Conservation (phyloP, 2,113 vertebrate genomes). For the Lucifuga dentata region DNA sequence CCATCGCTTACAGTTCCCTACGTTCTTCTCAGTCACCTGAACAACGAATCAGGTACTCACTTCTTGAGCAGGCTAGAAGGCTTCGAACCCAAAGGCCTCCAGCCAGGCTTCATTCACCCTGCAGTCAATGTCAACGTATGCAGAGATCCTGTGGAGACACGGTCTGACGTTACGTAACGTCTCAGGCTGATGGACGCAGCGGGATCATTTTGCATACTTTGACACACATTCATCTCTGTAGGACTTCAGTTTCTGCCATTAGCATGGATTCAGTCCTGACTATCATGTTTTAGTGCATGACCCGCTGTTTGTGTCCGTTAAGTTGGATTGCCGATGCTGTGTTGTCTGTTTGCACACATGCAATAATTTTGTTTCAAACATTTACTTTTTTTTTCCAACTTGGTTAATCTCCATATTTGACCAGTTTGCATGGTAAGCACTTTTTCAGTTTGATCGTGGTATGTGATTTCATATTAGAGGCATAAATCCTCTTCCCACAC, state of each 20-base stretch:
- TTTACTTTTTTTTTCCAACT: slow-evolving; percentile 26
- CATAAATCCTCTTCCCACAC: slow-evolving; percentile 12
- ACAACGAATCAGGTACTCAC: slow-evolving; percentile 96
- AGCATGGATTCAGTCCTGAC: slow-evolving; percentile 56
- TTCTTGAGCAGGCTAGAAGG: slow-evolving; percentile 45
- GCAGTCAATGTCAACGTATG: slow-evolving; percentile 74
- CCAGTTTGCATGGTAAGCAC: slow-evolving; percentile 67
- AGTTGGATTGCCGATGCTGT: slow-evolving; percentile 35
- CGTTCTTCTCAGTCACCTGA: slow-evolving; percentile 98
- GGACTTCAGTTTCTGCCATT: slow-evolving; percentile 30
- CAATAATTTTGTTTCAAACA: slow-evolving; percentile 8
- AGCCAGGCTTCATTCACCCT: slow-evolving; percentile 23
- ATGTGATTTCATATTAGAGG: slow-evolving; percentile 3
- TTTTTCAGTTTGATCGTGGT: slow-evolving; percentile 16
- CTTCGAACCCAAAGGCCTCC: slow-evolving; percentile 46
- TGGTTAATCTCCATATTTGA: slow-evolving; percentile 22
- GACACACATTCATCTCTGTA: slow-evolving; percentile 55
- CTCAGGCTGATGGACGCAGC: slow-evolving; percentile 10
- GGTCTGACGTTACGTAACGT: slow-evolving; percentile 20
- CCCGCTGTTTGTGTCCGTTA: slow-evolving; percentile 38
- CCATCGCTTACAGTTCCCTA: slow-evolving; percentile 92
- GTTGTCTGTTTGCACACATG: neutral
- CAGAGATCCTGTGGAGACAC: slow-evolving; percentile 39
- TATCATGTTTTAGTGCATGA: slow-evolving; percentile 69
- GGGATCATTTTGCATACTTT: slow-evolving; percentile 55